These are phyloP conservation scores for Periparus ater DNA, from an alignment of 2,797 vertebrate genomes.

Conservation along the genomic window DNA sequence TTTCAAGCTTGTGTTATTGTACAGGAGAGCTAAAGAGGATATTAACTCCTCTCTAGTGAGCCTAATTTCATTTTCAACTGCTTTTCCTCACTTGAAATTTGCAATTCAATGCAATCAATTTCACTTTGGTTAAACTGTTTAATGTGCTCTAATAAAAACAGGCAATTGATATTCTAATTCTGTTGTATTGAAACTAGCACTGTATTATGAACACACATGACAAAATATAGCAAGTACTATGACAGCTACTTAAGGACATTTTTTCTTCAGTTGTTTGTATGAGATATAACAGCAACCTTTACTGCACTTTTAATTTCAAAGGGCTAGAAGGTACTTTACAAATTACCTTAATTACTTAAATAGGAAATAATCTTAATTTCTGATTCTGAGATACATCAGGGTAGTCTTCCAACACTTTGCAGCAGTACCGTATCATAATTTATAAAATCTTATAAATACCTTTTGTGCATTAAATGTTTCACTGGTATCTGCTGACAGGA, in stretches of 20 bases:
- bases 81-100: conserved; percentile 45
- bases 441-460: neutral
- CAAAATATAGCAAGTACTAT: neutral
- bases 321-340: neutral
- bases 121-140: conserved; percentile 56
- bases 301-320: neutral
- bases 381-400: neutral
- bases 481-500: neutral
- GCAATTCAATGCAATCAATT: conserved; percentile 69
- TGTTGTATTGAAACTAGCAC: conserved; percentile 37
- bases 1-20: neutral
- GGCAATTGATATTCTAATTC: conserved; percentile 61
- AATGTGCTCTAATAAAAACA: conserved; percentile 51
- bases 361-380: neutral
- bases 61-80: conserved; percentile 27
- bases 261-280: neutral
- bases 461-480: neutral
- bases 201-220: conserved; percentile 43
- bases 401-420: neutral
- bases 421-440: neutral
- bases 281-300: neutral
- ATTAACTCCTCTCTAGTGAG: conserved; percentile 1
- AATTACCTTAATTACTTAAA: neutral
- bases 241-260: neutral
- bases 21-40: neutral